Conservation (phyloP, 2,113 vertebrate species). For the Eurystomus gularis region DNA sequence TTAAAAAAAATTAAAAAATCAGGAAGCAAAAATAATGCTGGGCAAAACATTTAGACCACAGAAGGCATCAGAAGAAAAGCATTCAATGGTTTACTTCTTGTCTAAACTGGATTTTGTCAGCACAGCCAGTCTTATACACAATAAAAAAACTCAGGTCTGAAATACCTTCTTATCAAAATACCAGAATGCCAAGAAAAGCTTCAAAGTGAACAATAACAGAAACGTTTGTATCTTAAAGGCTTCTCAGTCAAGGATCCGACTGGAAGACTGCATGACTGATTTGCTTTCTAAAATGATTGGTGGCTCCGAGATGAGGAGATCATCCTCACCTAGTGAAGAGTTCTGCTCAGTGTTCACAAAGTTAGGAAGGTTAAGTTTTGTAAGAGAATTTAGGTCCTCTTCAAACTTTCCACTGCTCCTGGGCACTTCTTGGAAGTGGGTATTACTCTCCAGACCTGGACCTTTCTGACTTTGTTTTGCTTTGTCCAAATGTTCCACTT, state of each 20-base stretch:
- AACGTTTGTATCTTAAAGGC: background rate
- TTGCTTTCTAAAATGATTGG: conserved; percentile 79
- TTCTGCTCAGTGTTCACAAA: conserved; percentile 88
- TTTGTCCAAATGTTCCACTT: conserved; percentile 74
- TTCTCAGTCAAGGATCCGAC: conserved; percentile 63
- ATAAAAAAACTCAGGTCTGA: background rate
- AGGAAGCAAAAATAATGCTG: background rate
- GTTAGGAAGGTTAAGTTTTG: conserved; percentile 91
- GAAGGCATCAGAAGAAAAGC: background rate
- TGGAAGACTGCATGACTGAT: conserved; percentile 47
- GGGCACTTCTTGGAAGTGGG: conserved; percentile 59
- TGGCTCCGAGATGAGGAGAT: conserved; percentile 83
- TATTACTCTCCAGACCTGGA: conserved; percentile 46
- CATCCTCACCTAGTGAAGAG: conserved; percentile 83
- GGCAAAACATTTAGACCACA: background rate
- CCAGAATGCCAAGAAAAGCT: background rate
- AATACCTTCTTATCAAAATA: background rate
- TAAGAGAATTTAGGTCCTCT: conserved; percentile 72
- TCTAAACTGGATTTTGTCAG: background rate
- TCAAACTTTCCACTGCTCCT: conserved; percentile 39
- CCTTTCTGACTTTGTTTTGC: conserved; percentile 44
- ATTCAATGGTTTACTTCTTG: background rate
- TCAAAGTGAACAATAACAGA: fast-evolving
- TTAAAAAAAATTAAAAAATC: background rate
- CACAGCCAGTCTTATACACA: background rate